phyloP scores from a whole-genome alignment of 37 sponge, comb jelly and placozoan species.

The Tethya wilhelma region DNA sequence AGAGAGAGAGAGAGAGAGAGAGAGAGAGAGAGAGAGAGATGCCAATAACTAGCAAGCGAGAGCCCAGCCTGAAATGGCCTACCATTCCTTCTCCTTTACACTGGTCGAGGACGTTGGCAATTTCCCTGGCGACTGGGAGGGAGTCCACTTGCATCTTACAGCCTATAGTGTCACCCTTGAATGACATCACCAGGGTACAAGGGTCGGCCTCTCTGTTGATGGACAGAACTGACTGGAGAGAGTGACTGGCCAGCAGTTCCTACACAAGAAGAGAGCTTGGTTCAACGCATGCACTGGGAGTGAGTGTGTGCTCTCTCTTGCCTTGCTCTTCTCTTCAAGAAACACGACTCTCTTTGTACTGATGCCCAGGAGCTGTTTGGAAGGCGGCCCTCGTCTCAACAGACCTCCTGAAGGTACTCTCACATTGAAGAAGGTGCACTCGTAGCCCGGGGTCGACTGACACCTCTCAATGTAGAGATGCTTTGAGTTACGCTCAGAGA shows the following conservation, averaged over 20 bases:
- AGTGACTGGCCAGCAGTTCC: conserved; percentile 40
- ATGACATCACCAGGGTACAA: conserved; percentile 13
- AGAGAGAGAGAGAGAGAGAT: neutral
- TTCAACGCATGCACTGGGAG: neutral
- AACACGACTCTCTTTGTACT: conserved; percentile 66
- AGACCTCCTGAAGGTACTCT: conserved; percentile 56
- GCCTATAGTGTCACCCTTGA: conserved; percentile 12
- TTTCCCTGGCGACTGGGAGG: conserved; percentile 19
- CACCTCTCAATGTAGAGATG: conserved; percentile 88
- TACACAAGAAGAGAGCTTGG: too few species aligned
- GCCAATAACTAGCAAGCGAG: neutral
- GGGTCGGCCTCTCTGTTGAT: conserved; percentile 16
- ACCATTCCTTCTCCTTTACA: conserved; percentile 24
- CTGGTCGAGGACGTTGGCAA: conserved; percentile 31
- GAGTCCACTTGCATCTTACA: conserved; percentile 45
- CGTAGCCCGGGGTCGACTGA: conserved; percentile 77
- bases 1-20: neutral
- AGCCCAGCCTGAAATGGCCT: neutral
- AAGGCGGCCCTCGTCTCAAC: conserved; percentile 43
- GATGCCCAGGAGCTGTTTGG: conserved; percentile 78
- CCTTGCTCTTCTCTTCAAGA: conserved; percentile 84
- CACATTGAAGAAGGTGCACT: conserved; percentile 77
- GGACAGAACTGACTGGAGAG: conserved; percentile 17
- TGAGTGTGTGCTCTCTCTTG: too few species aligned
- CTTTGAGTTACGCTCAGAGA: conserved; percentile 89